Conservation (phyloP, 1,140 invertebrate genomes). For the Drosophila ananassae region DNA sequence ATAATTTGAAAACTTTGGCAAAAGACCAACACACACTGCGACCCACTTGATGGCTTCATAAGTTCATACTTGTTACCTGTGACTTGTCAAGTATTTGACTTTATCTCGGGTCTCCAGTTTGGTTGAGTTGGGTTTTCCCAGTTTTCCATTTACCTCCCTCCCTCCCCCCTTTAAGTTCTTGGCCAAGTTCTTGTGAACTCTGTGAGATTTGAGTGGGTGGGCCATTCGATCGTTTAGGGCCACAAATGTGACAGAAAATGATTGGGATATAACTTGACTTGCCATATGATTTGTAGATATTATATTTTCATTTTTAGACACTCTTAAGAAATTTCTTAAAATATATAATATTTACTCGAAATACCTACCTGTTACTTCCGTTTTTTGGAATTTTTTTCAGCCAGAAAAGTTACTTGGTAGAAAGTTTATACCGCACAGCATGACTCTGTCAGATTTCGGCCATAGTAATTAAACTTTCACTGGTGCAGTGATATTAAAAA, state of each 20-base stretch:
- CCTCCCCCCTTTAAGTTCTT: constrained; percentile 41
- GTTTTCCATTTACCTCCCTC: neutral
- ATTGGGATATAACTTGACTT: neutral
- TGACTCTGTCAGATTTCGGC: constrained; percentile 37
- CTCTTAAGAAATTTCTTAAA: no score
- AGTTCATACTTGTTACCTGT: constrained; percentile 80
- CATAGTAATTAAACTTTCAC: constrained; percentile 50
- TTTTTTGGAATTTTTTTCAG: no score
- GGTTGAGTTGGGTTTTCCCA: constrained; percentile 21
- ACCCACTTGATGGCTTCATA: constrained; percentile 70
- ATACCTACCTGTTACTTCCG: constrained; percentile 4
- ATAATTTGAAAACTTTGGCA: constrained; percentile 81
- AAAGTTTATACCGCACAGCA: constrained; percentile 15
- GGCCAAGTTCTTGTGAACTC: constrained; percentile 52
- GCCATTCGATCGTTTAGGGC: constrained; percentile 1
- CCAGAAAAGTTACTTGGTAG: constrained; percentile 4
- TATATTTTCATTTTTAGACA: no score
- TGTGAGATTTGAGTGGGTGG: constrained; percentile 23
- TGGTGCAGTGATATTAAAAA: constrained; percentile 9
- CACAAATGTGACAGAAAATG: neutral
- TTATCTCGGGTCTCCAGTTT: constrained; percentile 65
- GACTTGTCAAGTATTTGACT: constrained; percentile 82
- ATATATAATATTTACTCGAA: neutral
- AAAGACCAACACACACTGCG: constrained; percentile 59
- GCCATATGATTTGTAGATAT: no score